phyloP scores from a whole-genome alignment of 2,797 vertebrate species.

The Sylvia borin region DNA sequence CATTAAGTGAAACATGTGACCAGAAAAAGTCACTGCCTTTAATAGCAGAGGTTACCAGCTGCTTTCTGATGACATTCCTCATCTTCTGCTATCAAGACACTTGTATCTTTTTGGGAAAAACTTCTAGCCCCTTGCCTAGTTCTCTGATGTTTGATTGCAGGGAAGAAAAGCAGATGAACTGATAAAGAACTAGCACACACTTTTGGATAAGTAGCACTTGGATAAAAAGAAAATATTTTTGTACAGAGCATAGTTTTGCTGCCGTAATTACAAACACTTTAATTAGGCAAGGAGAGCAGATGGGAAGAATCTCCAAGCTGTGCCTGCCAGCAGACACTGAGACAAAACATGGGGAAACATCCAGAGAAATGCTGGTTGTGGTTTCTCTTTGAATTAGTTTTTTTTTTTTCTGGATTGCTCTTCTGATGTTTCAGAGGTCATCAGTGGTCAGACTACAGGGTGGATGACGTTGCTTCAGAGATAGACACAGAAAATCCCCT shows the following conservation, averaged over 20 bases:
- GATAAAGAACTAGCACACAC: not conserved
- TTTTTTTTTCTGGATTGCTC: not conserved
- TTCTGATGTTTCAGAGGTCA: not conserved
- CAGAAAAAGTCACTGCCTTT: not conserved
- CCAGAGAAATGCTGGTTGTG: not conserved
- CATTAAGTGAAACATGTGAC: not conserved
- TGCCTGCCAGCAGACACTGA: not conserved
- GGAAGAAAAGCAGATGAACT: not conserved
- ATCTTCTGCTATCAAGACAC: not conserved
- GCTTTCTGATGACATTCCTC: not conserved
- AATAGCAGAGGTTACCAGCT: not conserved
- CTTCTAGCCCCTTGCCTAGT: not conserved
- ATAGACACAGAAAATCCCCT: not conserved
- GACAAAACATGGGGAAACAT: not conserved
- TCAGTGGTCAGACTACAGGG: not conserved
- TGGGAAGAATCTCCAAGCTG: not conserved
- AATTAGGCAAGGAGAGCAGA: not conserved
- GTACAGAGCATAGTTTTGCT: not conserved
- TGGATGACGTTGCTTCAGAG: not conserved
- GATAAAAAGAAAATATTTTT: conserved; percentile 32
- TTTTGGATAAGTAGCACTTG: not conserved
- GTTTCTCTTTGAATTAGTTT: not conserved
- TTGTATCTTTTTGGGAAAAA: not conserved
- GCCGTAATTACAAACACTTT: conserved; percentile 8
- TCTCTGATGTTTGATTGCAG: not conserved